phyloP scores from a whole-genome alignment of 23 tunicate species.

The Corella eumyota region DNA sequence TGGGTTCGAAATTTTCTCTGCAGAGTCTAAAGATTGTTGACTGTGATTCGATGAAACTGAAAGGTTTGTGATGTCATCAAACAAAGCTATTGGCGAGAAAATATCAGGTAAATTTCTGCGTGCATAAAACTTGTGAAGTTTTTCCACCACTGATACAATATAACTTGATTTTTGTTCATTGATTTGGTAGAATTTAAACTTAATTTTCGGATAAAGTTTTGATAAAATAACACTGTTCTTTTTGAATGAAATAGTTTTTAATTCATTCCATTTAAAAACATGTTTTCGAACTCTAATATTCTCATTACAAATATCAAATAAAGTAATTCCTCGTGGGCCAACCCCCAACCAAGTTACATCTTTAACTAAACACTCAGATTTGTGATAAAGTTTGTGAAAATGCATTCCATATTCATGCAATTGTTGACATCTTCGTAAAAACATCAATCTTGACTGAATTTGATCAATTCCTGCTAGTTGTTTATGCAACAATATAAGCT shows the following conservation, averaged over 20 bases:
- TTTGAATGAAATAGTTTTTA: too few relatives aligned
- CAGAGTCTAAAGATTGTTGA: too few relatives aligned
- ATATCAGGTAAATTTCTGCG: too few relatives aligned
- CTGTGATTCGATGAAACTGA: too few relatives aligned
- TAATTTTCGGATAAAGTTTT: too few relatives aligned
- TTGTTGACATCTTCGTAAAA: conserved; percentile 20
- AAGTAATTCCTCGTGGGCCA: conserved; percentile 34
- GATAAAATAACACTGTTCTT: too few relatives aligned
- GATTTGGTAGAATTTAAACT: too few relatives aligned
- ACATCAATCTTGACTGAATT: conserved; percentile 21
- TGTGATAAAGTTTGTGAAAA: conserved; percentile 17
- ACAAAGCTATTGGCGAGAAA: conserved; percentile 23
- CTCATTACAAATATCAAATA: conserved; percentile 23
- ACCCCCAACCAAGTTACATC: conserved; percentile 40
- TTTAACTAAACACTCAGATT: too few relatives aligned
- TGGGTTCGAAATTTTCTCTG: too few relatives aligned
- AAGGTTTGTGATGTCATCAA: conserved; percentile 44
- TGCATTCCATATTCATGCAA: conserved; percentile 45
- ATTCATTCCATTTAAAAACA: conserved; percentile 17
- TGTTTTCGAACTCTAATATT: conserved; percentile 18
- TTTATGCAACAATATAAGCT: conserved; percentile 19
- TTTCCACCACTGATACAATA: too few relatives aligned
- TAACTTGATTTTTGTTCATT: too few relatives aligned
- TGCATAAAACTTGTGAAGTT: too few relatives aligned
- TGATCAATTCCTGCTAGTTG: conserved; percentile 49